Evolutionary conservation across 2,797 vertebrate species (phyloP).

Genomic region (Siniperca undulata): DNA sequence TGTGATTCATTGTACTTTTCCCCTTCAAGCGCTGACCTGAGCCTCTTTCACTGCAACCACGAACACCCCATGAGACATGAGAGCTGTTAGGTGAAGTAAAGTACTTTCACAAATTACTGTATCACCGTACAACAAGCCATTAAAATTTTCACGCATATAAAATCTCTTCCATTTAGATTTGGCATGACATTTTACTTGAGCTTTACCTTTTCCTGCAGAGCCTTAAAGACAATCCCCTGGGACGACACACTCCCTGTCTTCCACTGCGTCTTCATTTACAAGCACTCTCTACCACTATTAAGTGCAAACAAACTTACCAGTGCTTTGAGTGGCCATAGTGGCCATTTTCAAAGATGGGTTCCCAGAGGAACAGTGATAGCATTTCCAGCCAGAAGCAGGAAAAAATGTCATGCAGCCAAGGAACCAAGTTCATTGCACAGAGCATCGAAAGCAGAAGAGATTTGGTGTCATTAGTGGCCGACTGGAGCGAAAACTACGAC

Average conservation of each 20-base stretch:
- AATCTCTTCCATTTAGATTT: slow-evolving; percentile 16
- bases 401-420: slow-evolving; percentile 22
- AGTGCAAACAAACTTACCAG: slow-evolving; percentile 48
- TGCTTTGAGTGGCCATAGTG: slow-evolving; percentile 38
- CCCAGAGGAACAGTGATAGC: slow-evolving; percentile 38
- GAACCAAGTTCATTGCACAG: slow-evolving; percentile 18
- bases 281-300: slow-evolving; percentile 52
- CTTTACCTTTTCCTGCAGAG: slow-evolving; percentile 35
- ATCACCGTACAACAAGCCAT: slow-evolving; percentile 1
- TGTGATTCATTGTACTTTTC: slow-evolving; percentile 1
- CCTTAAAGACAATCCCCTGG: slow-evolving; percentile 30
- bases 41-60: neutral
- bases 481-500: slow-evolving; percentile 15
- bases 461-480: neutral
- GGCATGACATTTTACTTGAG: slow-evolving; percentile 14
- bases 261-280: slow-evolving; percentile 49
- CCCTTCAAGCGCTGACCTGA: neutral
- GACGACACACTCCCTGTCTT: slow-evolving; percentile 21
- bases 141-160: slow-evolving; percentile 15
- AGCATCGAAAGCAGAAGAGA: slow-evolving; percentile 10
- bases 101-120: slow-evolving; percentile 7
- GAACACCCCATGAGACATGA: neutral
- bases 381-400: slow-evolving; percentile 45
- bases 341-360: slow-evolving; percentile 54
- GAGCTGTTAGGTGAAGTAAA: slow-evolving; percentile 13